Evolutionary conservation across 2,113 vertebrate genomes (phyloP).

Genomic region (Salvelinus namaycush): DNA sequence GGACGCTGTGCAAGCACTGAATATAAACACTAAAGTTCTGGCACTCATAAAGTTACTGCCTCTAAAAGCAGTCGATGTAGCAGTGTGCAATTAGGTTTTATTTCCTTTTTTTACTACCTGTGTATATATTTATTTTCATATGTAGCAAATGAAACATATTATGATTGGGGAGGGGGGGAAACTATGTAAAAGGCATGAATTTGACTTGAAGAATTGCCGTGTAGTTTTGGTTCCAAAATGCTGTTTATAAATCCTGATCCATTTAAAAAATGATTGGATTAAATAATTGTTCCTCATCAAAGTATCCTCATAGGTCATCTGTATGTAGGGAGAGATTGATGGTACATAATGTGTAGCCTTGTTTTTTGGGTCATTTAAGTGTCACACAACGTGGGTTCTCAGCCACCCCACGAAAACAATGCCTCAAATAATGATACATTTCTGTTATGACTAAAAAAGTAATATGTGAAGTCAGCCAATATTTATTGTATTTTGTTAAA

Average conservation of each 20-base stretch:
- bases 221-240: conserved; percentile 78
- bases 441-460: conserved; percentile 12
- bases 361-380: conserved; percentile 20
- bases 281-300: conserved; percentile 42
- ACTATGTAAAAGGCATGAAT: conserved; percentile 73
- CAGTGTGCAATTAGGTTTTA: conserved; percentile 96
- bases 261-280: conserved; percentile 48
- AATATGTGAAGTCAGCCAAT: conserved; percentile 17
- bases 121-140: conserved; percentile 88
- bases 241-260: conserved; percentile 57
- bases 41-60: conserved; percentile 89
- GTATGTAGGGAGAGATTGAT: conserved; percentile 60
- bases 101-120: conserved; percentile 93
- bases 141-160: conserved; percentile 92
- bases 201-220: conserved; percentile 86
- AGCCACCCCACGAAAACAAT: conserved; percentile 21
- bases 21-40: conserved; percentile 90
- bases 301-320: conserved; percentile 57
- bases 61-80: conserved; percentile 96
- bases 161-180: conserved; percentile 57
- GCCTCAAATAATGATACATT: background rate
- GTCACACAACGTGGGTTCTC: conserved; percentile 39
- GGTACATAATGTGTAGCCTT: conserved; percentile 64
- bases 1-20: conserved; percentile 91
- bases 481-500: conserved; percentile 46